These are phyloP conservation scores for Otolemur crassicaudatus DNA, from an alignment of 2,797 vertebrate species.

Conservation along the genomic window DNA sequence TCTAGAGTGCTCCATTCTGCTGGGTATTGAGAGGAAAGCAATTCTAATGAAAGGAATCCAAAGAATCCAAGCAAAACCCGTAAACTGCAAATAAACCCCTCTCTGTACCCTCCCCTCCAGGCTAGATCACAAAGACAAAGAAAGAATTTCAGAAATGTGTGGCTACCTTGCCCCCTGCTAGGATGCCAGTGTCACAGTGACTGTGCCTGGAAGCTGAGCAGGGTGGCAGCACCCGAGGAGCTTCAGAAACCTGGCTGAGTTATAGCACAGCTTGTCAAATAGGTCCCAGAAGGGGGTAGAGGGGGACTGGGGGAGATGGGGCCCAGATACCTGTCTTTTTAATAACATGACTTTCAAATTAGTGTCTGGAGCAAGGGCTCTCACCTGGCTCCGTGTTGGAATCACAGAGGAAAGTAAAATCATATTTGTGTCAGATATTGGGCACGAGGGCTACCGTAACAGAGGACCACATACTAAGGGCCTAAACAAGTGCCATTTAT, in stretches of 20 bases:
- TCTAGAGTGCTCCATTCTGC: background rate
- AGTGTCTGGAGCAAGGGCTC: background rate
- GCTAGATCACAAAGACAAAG: background rate
- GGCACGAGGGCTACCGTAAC: background rate
- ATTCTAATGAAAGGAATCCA: background rate
- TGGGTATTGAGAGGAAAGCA: background rate
- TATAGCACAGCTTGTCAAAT: background rate
- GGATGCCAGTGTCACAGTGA: background rate
- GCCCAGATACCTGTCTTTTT: background rate
- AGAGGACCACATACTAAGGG: background rate
- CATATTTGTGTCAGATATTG: background rate
- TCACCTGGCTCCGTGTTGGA: background rate
- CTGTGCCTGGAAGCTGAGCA: background rate
- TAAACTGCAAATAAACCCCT: background rate
- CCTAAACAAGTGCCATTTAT: background rate
- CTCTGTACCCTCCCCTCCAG: too few relatives aligned
- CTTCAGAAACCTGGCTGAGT: background rate
- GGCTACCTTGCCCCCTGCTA: background rate
- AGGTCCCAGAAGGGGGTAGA: background rate
- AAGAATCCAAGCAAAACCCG: background rate
- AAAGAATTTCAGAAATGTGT: constrained; percentile 5
- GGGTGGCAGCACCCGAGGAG: background rate
- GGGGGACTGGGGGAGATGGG: too few relatives aligned
- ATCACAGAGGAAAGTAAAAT: background rate
- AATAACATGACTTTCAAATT: background rate